Base-by-base conservation (phyloP, 2,113 vertebrate species). In the Axis porcinus region DNA sequence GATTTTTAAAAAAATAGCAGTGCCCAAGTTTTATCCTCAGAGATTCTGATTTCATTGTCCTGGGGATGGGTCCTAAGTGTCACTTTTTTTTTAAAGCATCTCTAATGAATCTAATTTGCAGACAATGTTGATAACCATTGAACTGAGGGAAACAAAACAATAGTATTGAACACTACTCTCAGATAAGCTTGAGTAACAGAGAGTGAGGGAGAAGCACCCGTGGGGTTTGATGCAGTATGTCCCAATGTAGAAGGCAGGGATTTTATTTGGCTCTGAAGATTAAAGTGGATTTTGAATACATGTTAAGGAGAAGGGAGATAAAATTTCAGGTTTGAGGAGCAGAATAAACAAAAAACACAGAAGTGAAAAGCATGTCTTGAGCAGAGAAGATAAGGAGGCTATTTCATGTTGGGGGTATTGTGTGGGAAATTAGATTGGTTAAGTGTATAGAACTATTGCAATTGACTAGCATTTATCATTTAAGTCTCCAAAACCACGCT, bases 141-240 rank as follows among this genome's bases (percentile, higher is more conserved):
- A 83, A 40, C 30, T 21, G 50, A 27, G 40, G 6, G 9, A 5
- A 7, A 6, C 21, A 78, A 86, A 28, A 28, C 5, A 55, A 27
- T 27, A 74, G 14, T 12, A 10, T 4, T 74, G 36, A 40, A 33
- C 3, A 82, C 21, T 11, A 27, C 43, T 50, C 30, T 47, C 21
- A 86, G 58, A 86, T 58, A 82, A 95, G 1, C 54, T 14, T 36
- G 45, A 79, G 40, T 7, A 10, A 50, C 21, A 79, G 19, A 79
- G 7, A 62, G 5, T 23, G 10, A 16, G 7, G 62, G 4, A 11
- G 6, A 36, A 14, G 43, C 0, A 1, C 2, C 17, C 28, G 0
- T 0, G 8, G 33, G 13, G 10, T 27, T 82, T 55, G 27, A 28
- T 54, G 7, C 15, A n/a, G 6, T 17, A 4, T 30, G 9, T 70